Evolutionary conservation across 2,797 vertebrate genomes (phyloP).

Genomic region (Anguilla anguilla): DNA sequence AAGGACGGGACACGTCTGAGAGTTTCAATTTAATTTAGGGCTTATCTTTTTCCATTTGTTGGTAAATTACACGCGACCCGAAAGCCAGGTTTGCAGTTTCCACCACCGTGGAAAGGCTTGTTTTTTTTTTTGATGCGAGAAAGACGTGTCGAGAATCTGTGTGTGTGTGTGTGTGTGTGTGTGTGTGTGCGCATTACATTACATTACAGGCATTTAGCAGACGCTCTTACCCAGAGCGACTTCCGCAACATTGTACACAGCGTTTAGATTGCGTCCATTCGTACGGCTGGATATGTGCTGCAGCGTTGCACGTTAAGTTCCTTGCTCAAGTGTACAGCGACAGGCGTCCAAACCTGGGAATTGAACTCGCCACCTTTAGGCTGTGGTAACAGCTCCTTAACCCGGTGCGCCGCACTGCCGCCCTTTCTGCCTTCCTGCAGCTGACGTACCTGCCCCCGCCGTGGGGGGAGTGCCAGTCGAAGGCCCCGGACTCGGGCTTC

Average conservation of each 20-base stretch:
- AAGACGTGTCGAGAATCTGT: not conserved
- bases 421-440: not conserved
- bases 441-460: constrained; percentile 95
- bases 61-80: not conserved
- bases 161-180: not conserved
- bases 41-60: constrained; percentile 6
- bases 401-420: too few species aligned
- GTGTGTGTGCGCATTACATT: too few species aligned
- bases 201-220: too few species aligned
- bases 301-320: too few species aligned
- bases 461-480: constrained; percentile 93
- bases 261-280: too few species aligned
- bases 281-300: too few species aligned
- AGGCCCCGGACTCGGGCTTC: constrained; percentile 89
- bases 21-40: not conserved
- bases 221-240: too few species aligned
- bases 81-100: not conserved
- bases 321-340: too few species aligned
- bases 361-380: too few species aligned
- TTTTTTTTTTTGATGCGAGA: not conserved
- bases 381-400: too few species aligned
- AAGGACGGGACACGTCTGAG: not conserved
- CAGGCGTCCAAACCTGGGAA: too few species aligned
- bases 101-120: not conserved
- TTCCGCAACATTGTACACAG: too few species aligned